Conservation (phyloP, 2,797 vertebrate genomes). For the Muraenolepis orangiensis region DNA sequence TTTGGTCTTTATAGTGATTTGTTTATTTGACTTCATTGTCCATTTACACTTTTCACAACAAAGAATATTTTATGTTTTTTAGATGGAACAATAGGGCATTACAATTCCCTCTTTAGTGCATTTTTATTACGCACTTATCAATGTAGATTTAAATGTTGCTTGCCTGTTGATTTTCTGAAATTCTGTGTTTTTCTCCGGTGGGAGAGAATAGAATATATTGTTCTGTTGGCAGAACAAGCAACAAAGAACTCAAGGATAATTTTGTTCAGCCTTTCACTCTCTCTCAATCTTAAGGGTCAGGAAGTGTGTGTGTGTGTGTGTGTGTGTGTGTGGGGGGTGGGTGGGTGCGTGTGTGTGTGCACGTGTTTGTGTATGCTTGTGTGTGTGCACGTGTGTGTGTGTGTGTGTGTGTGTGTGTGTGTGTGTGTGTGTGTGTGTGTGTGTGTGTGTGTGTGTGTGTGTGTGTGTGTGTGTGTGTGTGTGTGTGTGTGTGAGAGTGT, state of each 20-base stretch:
- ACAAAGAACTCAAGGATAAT: background rate
- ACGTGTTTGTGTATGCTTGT: background rate
- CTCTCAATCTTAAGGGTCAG: background rate
- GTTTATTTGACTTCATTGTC: no score
- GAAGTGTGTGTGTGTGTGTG: background rate
- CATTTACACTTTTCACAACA: background rate
- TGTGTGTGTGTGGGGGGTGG: background rate
- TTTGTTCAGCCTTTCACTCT: no score
- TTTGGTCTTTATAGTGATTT: no score
- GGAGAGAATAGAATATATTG: no score
- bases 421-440: background rate
- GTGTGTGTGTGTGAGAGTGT: background rate
- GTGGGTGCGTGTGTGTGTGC: slow-evolving; percentile 7
- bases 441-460: background rate
- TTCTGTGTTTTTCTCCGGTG: no score
- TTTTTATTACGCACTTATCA: no score
- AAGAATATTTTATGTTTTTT: background rate
- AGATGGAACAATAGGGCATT: background rate
- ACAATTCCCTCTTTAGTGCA: background rate
- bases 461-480: slow-evolving; percentile 11
- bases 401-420: background rate
- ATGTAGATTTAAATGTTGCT: no score
- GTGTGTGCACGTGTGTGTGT: slow-evolving; percentile 6
- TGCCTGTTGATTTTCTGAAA: no score
- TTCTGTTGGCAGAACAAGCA: no score